Conservation (phyloP, 1,140 invertebrate species). For the Nixonia krombeini region DNA sequence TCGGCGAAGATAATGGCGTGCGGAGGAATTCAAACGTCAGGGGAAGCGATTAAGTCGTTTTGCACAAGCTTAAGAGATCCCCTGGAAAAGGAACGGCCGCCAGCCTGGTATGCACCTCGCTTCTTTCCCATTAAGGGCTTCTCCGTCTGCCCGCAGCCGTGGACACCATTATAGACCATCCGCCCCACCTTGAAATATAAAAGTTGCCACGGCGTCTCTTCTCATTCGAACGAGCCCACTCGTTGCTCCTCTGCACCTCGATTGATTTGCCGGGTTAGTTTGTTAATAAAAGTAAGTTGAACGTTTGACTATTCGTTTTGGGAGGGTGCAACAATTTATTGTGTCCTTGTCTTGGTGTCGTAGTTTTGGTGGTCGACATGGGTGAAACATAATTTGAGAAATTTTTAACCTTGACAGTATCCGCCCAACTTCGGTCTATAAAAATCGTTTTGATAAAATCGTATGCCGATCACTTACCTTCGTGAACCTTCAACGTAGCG, state of each 20-base stretch:
- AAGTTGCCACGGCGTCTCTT: conserved; percentile 34
- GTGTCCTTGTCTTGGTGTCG: too few species aligned
- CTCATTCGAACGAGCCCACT: too few species aligned
- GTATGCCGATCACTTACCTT: conserved; percentile 83
- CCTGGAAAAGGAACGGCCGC: conserved; percentile 46
- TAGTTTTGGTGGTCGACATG: too few species aligned
- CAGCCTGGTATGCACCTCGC: conserved; percentile 55
- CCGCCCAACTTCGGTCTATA: too few species aligned
- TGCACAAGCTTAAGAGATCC: conserved; percentile 60
- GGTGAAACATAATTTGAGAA: too few species aligned
- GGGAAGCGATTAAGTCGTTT: conserved; percentile 68
- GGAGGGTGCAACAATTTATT: too few species aligned
- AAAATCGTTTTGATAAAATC: too few species aligned
- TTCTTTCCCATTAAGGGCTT: conserved; percentile 66
- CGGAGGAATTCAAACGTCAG: conserved; percentile 63
- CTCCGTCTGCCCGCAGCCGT: conserved; percentile 60
- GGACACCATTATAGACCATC: conserved; percentile 64
- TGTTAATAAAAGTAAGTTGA: too few species aligned
- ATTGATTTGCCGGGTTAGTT: too few species aligned
- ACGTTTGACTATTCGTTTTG: too few species aligned
- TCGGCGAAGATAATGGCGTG: conserved; percentile 47
- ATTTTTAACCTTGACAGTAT: too few species aligned
- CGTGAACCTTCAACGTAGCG: conserved; percentile 89
- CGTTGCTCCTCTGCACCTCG: too few species aligned
- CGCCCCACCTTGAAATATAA: conserved; percentile 60